A percentile compares a stretch with the other conserved stretches of the same genome.
phyloP scores from a whole-genome alignment of 1,140 invertebrate species.

The Steinernema khuongi region DNA sequence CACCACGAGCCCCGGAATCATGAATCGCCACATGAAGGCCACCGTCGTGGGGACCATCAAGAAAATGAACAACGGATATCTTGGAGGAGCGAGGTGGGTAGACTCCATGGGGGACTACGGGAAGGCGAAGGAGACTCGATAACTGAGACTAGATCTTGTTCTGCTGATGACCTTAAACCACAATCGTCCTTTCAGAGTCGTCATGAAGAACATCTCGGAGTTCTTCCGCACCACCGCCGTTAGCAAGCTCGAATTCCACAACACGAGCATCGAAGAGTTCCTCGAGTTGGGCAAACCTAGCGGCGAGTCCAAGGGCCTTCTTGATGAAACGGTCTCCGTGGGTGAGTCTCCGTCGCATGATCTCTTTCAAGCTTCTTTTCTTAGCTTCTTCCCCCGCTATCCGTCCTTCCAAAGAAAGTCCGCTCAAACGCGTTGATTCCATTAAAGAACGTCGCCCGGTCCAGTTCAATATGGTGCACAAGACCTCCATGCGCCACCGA shows the following conservation, averaged over 20 bases:
- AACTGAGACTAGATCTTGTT: not conserved
- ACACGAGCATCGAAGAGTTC: slow-evolving; percentile 42
- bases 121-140: too few relatives aligned
- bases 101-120: too few relatives aligned
- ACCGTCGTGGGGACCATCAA: slow-evolving; percentile 95
- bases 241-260: slow-evolving; percentile 55
- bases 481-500: slow-evolving; percentile 56
- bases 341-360: not conserved
- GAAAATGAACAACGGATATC: slow-evolving; percentile 95
- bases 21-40: slow-evolving; percentile 60
- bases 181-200: slow-evolving; percentile 45
- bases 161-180: not conserved
- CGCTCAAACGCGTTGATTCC: slow-evolving; percentile 49
- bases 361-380: not conserved
- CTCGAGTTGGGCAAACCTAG: slow-evolving; percentile 16
- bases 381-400: slow-evolving; percentile 13
- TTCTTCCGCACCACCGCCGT: slow-evolving; percentile 58
- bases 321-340: not conserved
- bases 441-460: slow-evolving; percentile 48
- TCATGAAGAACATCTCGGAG: slow-evolving; percentile 58
- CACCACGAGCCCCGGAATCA: not conserved
- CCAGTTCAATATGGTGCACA: slow-evolving; percentile 47
- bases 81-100: slow-evolving; percentile 81
- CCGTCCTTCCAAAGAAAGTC: slow-evolving; percentile 19
- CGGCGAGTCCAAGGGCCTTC: not conserved